Percentiles rank a stretch among this genome's conserved stretches.
Evolutionary conservation across 1,140 invertebrate genomes (phyloP).

Genomic region (Drosophila pallidifrons): DNA sequence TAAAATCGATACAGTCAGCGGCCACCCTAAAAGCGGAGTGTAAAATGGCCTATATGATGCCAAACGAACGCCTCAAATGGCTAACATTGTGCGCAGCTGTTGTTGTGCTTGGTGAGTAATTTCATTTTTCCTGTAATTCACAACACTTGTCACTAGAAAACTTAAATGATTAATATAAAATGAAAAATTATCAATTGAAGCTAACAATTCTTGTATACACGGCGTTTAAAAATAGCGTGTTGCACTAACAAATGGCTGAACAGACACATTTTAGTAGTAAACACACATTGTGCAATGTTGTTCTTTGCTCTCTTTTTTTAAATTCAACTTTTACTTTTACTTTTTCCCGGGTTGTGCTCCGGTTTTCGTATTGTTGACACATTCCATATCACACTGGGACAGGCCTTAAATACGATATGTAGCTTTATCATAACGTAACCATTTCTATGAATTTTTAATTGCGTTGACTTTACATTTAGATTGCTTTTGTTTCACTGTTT

Average conservation of each 20-base stretch:
- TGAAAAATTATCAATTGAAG: neutral
- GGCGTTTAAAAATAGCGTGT: slow-evolving; percentile 22
- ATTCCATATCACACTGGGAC: slow-evolving; percentile 9
- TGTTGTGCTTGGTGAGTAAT: slow-evolving; percentile 71
- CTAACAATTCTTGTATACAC: neutral
- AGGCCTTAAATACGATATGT: neutral
- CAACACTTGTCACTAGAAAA: slow-evolving; percentile 27
- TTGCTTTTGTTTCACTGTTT: slow-evolving; percentile 56
- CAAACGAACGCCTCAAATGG: slow-evolving; percentile 69
- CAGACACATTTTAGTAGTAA: slow-evolving; percentile 23
- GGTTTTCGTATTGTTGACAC: slow-evolving; percentile 55
- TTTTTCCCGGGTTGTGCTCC: slow-evolving; percentile 26
- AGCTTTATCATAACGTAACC: slow-evolving; percentile 8
- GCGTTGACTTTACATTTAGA: slow-evolving; percentile 57
- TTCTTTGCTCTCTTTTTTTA: slow-evolving; percentile 3
- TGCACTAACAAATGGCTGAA: slow-evolving; percentile 20
- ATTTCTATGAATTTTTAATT: slow-evolving; percentile 65
- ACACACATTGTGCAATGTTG: slow-evolving; percentile 19
- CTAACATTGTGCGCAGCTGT: slow-evolving; percentile 77
- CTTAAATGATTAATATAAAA: neutral
- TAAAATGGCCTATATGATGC: slow-evolving; percentile 63
- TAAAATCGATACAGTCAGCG: slow-evolving; percentile 66
- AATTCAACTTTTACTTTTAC: slow-evolving; percentile 26
- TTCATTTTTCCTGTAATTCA: slow-evolving; percentile 9
- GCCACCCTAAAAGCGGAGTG: slow-evolving; percentile 43